Percentiles rank a stretch among this genome's conserved stretches.
Evolutionary conservation across 2,113 vertebrate genomes (phyloP).

Genomic region (Pteropus alecto): DNA sequence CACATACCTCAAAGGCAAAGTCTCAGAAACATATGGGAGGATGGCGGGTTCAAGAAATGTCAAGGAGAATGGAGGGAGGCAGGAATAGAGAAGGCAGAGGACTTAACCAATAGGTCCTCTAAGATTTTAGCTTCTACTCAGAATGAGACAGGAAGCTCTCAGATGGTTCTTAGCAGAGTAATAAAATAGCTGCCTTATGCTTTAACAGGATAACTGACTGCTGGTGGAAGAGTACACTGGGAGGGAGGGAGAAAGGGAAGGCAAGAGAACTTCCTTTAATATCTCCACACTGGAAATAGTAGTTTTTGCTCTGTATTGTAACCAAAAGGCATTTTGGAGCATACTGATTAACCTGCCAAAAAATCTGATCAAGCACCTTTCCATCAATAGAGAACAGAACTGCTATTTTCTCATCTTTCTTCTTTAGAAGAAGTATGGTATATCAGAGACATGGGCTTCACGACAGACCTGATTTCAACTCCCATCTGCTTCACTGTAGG

Average conservation of each 20-base stretch:
- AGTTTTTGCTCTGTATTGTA: background rate
- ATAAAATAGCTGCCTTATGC: background rate
- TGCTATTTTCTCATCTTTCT: background rate
- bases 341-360: background rate
- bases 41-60: background rate
- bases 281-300: background rate
- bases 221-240: background rate
- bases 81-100: background rate
- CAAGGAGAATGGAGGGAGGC: background rate
- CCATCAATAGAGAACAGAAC: background rate
- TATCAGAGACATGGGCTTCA: background rate
- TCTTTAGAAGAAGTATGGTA: background rate
- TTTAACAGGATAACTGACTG: background rate
- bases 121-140: background rate
- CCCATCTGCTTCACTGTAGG: background rate
- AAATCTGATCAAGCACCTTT: background rate
- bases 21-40: background rate
- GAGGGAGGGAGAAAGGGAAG: background rate
- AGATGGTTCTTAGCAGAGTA: background rate
- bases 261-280: background rate
- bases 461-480: background rate
- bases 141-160: background rate
- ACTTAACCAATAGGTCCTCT: background rate
- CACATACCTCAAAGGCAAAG: background rate
- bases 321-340: background rate